phyloP scores from a whole-genome alignment of 2,797 vertebrate species.

The Mionectes olivaceus region DNA sequence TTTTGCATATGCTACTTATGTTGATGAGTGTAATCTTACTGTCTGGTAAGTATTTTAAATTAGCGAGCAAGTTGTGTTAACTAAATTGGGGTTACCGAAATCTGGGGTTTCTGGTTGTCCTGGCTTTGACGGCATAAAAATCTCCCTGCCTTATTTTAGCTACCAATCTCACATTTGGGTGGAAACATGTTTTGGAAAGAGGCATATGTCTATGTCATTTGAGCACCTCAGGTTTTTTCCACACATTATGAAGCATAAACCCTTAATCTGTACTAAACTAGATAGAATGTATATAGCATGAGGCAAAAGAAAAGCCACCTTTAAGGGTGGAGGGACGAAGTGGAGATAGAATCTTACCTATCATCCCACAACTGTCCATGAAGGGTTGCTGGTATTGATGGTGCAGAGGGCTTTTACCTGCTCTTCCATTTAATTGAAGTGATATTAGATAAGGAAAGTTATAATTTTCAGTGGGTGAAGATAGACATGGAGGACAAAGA shows the following conservation, averaged over 20 bases:
- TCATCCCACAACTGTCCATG: neutral
- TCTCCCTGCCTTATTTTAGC: neutral
- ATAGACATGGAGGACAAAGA: neutral
- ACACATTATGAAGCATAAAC: neutral
- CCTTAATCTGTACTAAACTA: neutral
- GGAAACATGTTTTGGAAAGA: neutral
- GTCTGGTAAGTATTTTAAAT: neutral
- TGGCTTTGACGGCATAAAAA: neutral
- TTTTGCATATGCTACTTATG: neutral
- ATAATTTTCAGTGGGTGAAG: neutral
- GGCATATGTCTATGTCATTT: neutral
- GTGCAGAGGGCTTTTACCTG: neutral
- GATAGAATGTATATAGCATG: neutral
- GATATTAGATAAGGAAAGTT: neutral
- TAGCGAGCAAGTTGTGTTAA: neutral
- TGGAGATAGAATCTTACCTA: neutral
- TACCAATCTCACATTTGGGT: neutral
- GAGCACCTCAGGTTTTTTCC: neutral
- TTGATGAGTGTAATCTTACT: neutral
- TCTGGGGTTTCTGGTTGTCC: neutral
- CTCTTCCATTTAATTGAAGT: neutral
- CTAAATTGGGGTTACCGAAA: neutral
- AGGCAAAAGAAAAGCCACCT: neutral
- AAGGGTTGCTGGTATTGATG: neutral
- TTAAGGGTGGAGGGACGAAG: neutral